Conservation (phyloP, 2,797 vertebrate species). For the Pangasius krempfi region DNA sequence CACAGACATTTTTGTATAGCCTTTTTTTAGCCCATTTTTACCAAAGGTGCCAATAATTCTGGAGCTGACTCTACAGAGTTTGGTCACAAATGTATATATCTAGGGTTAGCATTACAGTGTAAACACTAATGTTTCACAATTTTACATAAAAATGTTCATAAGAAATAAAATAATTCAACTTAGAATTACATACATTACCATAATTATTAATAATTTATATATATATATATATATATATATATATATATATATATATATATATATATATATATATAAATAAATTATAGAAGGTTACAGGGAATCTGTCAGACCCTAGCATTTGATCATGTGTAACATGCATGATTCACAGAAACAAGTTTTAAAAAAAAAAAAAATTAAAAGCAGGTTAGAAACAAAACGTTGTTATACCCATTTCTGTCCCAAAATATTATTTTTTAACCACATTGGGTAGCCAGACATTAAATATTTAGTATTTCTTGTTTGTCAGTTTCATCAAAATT, state of each 20-base stretch:
- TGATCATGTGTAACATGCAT: neutral
- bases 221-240: too few species aligned
- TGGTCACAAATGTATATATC: neutral
- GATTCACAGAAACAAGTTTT: neutral
- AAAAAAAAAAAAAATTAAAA: neutral
- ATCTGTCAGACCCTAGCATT: neutral
- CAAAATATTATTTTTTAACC: neutral
- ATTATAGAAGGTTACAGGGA: neutral
- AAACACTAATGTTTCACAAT: neutral
- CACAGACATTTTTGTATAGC: neutral
- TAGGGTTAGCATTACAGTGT: neutral
- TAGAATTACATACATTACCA: neutral
- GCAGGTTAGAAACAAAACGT: neutral
- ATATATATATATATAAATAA: too few species aligned
- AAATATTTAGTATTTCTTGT: neutral
- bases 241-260: too few species aligned
- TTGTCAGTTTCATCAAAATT: neutral
- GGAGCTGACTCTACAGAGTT: neutral
- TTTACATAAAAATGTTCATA: neutral
- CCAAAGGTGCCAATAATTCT: neutral
- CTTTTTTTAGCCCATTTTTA: neutral
- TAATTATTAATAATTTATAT: neutral
- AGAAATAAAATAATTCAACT: neutral
- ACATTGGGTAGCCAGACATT: neutral
- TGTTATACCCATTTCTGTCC: neutral